Evolutionary conservation across 1,140 invertebrate species (phyloP), one percentile per base, ranked within the genome.

Genomic region (Eubasilissa regina): DNA sequence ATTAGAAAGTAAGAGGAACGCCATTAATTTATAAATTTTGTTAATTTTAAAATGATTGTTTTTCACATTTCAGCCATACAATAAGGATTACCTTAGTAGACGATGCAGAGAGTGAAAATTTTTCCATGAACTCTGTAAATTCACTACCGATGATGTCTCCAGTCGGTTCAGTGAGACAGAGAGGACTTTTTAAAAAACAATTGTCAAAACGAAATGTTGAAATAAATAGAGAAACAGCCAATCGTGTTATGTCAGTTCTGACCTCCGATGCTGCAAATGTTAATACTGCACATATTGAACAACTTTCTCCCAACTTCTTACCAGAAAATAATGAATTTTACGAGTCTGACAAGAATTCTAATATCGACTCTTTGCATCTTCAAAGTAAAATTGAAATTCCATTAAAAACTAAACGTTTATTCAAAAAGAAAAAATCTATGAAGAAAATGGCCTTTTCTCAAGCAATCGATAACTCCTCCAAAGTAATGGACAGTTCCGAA

Each of bases 131-230:
- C 25, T 74, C 79, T 17, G 12, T 80, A 17, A 51, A 73, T 19
- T 80, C 79, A 4, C 51, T 80, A 0, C 70, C 79, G 15, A 72
- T 35, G 43, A 60, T 66, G 35, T 77, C 78, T 17, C 72, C 79
- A 0, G 60, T 76, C 0, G 25, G 15, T 35, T 56, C 44, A 17
- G 15, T 51, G 15, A 75, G 15, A 58, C 45, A 62, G 19, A 43
- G 43, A 75, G 55, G 58, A 21, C 19, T 75, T 6, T 75, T 75
- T 19, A 56, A 75, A 75, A 62, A 47, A 75, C 25, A 51, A 48
- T 19, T 47, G 51, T 0, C 48, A 70, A 53, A 60, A 64, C n/a
- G 9, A 51, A 51, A 15, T 35, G 8, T 4, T 12, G 11, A 51
- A 12, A 51, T 51, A 51, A 15, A 51, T 3, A 0, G 1, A 51